Evolutionary conservation across 2,888 invertebrate genomes (phyloP), one percentile per base, ranked within the genome.

Genomic region (Ophioninae sp.): DNA sequence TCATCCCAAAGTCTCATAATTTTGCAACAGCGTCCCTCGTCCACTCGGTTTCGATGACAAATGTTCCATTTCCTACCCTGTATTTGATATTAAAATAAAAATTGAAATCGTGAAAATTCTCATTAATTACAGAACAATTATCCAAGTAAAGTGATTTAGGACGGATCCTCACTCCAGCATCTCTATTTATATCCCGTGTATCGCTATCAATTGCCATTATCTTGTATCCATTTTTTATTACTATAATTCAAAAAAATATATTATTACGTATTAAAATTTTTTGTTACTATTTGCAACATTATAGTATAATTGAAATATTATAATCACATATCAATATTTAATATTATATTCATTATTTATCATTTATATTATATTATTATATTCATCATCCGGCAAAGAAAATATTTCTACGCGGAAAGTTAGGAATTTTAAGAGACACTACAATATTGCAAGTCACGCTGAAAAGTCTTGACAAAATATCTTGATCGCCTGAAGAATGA

Each of bases 401-500:
- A 20, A 41, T 20, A 67, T 41, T 67, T 44, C 20, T 17, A 0
- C 0, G 17, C 37, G 6, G 20, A 23, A 17, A 68, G 13, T 44
- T 68, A 2, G 51, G 23, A 7, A 23, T 68, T 68, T 68, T 13
- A 7, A 13, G 51, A 68, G 23, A 51, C 17, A 44, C 30, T 58
- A 22, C 7, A 77, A 69, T 51, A 69, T 6, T 10, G 0, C 41
- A 58, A 56, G 79, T 79, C 79, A 79, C 20, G 6, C 41, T 56
- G 65, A 64, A 44, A 10, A 20, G 65, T 61, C 9, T 59, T 41
- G 59, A 69, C 44, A 51, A 68, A 44, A 61, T 23, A 56, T 41
- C 72, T 17, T 23, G 73, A 84, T 79, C 67, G 64, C 39, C 69
- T 1, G 67, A 58, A 72, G 56, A 41, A 75, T 23, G 22, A 74